Conservation (phyloP, 1,140 invertebrate species). For the Drosophila pandora region DNA sequence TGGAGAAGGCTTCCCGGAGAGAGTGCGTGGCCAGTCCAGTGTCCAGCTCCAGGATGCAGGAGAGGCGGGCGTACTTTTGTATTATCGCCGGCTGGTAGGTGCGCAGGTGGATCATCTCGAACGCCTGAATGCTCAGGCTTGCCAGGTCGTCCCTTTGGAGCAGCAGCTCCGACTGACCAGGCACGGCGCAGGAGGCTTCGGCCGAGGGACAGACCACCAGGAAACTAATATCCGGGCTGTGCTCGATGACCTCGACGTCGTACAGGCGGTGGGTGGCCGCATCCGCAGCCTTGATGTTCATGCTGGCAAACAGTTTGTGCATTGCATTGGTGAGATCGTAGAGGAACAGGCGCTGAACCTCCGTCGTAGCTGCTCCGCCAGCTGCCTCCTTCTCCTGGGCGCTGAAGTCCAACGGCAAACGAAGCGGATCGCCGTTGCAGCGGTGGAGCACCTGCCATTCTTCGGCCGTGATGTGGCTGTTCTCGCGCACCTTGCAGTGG, state of each 20-base stretch:
- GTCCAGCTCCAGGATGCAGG: slow-evolving; percentile 96
- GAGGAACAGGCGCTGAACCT: slow-evolving; percentile 91
- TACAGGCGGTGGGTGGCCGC: slow-evolving; percentile 91
- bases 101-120: slow-evolving; percentile 96
- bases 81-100: slow-evolving; percentile 96
- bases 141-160: slow-evolving; percentile 92
- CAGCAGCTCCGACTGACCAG: slow-evolving; percentile 92
- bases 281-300: slow-evolving; percentile 90
- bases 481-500: slow-evolving; percentile 95
- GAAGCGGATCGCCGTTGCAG: slow-evolving; percentile 77
- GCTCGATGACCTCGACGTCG: slow-evolving; percentile 95
- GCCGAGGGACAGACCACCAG: slow-evolving; percentile 94
- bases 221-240: slow-evolving; percentile 94
- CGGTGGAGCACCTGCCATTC: slow-evolving; percentile 94
- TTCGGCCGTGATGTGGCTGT: slow-evolving; percentile 97
- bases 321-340: slow-evolving; percentile 89
- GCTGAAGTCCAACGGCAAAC: slow-evolving; percentile 84
- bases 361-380: slow-evolving; percentile 83
- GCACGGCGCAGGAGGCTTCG: slow-evolving; percentile 95
- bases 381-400: slow-evolving; percentile 80
- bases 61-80: slow-evolving; percentile 94
- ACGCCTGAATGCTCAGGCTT: slow-evolving; percentile 92
- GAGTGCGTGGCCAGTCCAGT: slow-evolving; percentile 95
- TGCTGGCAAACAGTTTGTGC: slow-evolving; percentile 90
- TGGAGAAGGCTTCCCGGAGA: slow-evolving; percentile 96